Evolutionary conservation across 2,797 vertebrate genomes (phyloP).

Genomic region (Leuciscus waleckii): DNA sequence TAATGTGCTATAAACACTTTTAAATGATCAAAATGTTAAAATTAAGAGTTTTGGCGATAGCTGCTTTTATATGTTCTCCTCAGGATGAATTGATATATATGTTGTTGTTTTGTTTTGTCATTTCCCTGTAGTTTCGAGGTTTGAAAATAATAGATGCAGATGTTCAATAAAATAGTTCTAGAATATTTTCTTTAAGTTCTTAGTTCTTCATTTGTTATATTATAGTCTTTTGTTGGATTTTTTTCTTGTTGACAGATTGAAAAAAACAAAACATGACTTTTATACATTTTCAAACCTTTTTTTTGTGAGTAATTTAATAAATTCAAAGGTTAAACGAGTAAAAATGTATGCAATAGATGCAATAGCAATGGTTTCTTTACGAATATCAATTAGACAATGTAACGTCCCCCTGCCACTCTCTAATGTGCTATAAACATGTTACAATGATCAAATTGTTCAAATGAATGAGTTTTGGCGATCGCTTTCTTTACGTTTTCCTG

Average conservation of each 20-base stretch:
- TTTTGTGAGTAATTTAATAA: too few relatives aligned
- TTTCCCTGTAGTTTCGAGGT: neutral
- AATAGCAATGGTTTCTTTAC: too few relatives aligned
- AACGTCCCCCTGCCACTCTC: too few relatives aligned
- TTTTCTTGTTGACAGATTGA: too few relatives aligned
- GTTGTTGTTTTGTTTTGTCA: neutral
- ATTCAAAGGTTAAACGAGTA: too few relatives aligned
- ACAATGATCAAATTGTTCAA: too few relatives aligned
- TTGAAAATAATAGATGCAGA: neutral
- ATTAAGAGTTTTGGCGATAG: neutral
- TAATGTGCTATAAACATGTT: too few relatives aligned
- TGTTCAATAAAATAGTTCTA: neutral
- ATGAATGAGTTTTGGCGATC: neutral
- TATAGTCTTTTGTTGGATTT: too few relatives aligned
- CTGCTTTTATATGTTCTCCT: neutral
- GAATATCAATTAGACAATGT: too few relatives aligned
- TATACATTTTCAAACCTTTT: too few relatives aligned
- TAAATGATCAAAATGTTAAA: neutral
- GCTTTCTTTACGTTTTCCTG: neutral
- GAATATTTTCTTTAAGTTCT: neutral
- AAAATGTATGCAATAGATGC: too few relatives aligned
- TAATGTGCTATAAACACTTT: neutral
- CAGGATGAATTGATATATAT: neutral
- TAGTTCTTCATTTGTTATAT: neutral
- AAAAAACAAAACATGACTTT: too few relatives aligned